Percentiles rank a stretch among this genome's conserved stretches.
phyloP scores from a whole-genome alignment of 2,113 vertebrate species.

The Saguinus imperator region DNA sequence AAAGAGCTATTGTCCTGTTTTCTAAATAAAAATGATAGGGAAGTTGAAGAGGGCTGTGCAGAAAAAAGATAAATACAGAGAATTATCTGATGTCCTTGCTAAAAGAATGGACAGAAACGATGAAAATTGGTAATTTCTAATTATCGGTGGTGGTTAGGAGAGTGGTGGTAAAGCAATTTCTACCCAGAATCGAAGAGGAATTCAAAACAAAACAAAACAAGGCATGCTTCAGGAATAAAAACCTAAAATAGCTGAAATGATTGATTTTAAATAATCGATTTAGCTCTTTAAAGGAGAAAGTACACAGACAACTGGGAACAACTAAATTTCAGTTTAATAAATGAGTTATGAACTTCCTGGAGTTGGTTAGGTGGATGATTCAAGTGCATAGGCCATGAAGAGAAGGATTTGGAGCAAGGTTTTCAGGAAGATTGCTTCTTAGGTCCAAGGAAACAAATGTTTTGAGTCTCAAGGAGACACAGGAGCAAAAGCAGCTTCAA shows the following conservation, averaged over 20 bases:
- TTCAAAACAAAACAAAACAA: background rate
- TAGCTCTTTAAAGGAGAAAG: slow-evolving; percentile 18
- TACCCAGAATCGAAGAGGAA: background rate
- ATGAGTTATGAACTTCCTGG: background rate
- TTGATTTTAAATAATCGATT: background rate
- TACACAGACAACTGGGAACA: background rate
- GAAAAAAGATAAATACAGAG: background rate
- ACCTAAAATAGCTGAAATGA: background rate
- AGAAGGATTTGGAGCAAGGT: slow-evolving; percentile 10
- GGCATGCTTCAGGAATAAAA: background rate
- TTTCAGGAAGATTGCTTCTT: slow-evolving; percentile 16
- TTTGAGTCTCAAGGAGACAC: background rate
- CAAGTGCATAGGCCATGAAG: background rate
- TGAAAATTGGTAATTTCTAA: background rate
- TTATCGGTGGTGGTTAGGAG: background rate
- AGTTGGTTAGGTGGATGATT: slow-evolving; percentile 14
- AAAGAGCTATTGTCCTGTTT: background rate
- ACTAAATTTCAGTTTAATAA: background rate
- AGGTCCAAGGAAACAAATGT: slow-evolving; percentile 16
- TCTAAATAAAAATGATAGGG: background rate
- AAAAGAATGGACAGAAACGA: background rate
- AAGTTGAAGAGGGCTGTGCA: background rate
- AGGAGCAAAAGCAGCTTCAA: background rate
- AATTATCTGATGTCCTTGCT: background rate
- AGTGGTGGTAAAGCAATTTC: background rate